Percentiles rank a stretch among this genome's conserved stretches.
These are phyloP conservation scores for Talpa occidentalis DNA, from an alignment of 2,113 vertebrate species.

Conservation along the genomic window DNA sequence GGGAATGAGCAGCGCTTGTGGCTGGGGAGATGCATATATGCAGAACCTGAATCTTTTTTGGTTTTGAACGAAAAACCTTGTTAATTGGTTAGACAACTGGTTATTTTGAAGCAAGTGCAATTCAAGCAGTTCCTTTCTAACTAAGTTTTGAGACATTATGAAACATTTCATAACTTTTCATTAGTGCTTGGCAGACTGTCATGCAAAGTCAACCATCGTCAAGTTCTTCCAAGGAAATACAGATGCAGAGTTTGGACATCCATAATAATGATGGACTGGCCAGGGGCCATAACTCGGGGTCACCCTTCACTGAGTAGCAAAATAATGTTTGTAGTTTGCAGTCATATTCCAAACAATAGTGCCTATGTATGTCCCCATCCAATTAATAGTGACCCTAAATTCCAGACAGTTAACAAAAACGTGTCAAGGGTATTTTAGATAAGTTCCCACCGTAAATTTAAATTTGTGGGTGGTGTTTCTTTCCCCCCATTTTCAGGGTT, in stretches of 20 bases:
- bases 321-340: conserved; percentile 26
- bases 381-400: conserved; percentile 38
- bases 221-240: conserved; percentile 33
- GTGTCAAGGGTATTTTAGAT: conserved; percentile 44
- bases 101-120: conserved; percentile 21
- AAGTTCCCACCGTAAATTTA: conserved; percentile 34
- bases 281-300: neutral
- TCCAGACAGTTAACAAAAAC: conserved; percentile 9
- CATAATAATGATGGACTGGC: conserved; percentile 52
- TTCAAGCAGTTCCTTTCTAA: conserved; percentile 2
- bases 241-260: neutral
- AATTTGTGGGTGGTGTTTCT: neutral
- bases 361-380: neutral
- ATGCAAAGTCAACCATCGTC: conserved; percentile 1
- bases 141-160: neutral
- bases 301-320: conserved; percentile 33
- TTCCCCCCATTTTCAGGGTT: neutral
- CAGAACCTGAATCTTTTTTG: neutral
- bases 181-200: conserved; percentile 1
- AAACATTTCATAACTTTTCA: neutral
- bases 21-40: neutral
- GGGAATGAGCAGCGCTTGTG: neutral
- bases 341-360: neutral
- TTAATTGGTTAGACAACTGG: neutral
- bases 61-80: neutral